A percentile compares a stretch with the other conserved stretches of the same genome.
Conservation (phyloP, 2,797 vertebrate genomes). For the Gallinago stenura region DNA sequence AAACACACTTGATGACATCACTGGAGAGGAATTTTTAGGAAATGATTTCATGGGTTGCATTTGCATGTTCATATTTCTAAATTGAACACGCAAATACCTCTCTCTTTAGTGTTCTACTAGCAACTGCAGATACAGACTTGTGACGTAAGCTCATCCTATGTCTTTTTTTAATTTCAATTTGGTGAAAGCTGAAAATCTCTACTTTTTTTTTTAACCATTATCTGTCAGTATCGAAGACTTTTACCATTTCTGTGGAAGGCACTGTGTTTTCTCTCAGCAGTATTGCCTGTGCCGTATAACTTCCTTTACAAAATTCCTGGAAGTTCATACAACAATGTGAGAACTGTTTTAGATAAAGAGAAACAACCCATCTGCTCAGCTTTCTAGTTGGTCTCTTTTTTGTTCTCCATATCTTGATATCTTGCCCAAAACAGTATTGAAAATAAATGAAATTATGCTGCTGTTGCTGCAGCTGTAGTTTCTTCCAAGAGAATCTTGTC, state of each 20-base stretch:
- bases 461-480: background rate
- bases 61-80: background rate
- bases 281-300: background rate
- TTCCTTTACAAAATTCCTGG: background rate
- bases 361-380: background rate
- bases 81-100: background rate
- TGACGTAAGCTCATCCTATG: background rate
- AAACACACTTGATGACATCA: background rate
- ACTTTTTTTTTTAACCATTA: background rate
- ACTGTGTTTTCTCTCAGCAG: background rate
- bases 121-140: background rate
- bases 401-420: background rate
- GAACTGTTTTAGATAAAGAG: background rate
- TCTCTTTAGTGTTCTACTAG: background rate
- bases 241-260: background rate
- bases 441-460: constrained; percentile 9
- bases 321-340: background rate
- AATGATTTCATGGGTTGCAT: background rate
- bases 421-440: background rate
- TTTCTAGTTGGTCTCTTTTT: background rate
- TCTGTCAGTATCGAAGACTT: background rate
- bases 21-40: background rate
- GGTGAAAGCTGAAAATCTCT: background rate
- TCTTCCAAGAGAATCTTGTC: background rate
- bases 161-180: background rate